Evolutionary conservation across 2,113 vertebrate genomes (phyloP).

Genomic region (Cnemophilus loriae): DNA sequence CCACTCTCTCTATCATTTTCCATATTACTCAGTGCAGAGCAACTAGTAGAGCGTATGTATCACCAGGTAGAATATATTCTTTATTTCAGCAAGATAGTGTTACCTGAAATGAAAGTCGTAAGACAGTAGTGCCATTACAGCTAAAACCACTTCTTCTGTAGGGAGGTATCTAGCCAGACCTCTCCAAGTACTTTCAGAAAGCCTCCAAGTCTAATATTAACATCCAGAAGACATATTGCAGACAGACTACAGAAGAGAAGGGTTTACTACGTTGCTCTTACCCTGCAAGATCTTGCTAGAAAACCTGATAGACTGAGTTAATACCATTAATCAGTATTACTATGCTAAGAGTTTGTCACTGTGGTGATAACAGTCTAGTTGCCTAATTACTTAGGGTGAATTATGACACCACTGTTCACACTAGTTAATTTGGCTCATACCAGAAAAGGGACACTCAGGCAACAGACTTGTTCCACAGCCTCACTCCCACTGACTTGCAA

Average conservation of each 20-base stretch:
- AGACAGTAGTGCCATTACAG: not conserved
- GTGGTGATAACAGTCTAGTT: not conserved
- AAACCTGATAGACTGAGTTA: not conserved
- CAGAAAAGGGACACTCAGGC: not conserved
- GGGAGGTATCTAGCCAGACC: not conserved
- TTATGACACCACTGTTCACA: not conserved
- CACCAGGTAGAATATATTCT: not conserved
- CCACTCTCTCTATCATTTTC: not conserved
- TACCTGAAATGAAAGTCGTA: not conserved
- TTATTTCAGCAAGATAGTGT: not conserved
- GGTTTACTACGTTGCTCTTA: not conserved
- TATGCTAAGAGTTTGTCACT: not conserved
- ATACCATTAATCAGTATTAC: not conserved
- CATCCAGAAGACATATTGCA: not conserved
- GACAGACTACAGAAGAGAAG: not conserved
- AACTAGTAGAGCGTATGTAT: not conserved
- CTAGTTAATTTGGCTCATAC: not conserved
- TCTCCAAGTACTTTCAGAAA: not conserved
- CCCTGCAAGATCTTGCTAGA: not conserved
- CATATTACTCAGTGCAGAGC: not conserved
- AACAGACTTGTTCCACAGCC: not conserved
- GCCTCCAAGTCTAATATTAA: not conserved
- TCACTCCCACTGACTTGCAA: not conserved
- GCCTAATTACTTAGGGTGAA: not conserved
- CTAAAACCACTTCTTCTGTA: not conserved